Percentiles rank a stretch among this genome's conserved stretches.
These are phyloP conservation scores for Coracias cyanogaster DNA, from an alignment of 2,797 vertebrate species.

Conservation along the genomic window DNA sequence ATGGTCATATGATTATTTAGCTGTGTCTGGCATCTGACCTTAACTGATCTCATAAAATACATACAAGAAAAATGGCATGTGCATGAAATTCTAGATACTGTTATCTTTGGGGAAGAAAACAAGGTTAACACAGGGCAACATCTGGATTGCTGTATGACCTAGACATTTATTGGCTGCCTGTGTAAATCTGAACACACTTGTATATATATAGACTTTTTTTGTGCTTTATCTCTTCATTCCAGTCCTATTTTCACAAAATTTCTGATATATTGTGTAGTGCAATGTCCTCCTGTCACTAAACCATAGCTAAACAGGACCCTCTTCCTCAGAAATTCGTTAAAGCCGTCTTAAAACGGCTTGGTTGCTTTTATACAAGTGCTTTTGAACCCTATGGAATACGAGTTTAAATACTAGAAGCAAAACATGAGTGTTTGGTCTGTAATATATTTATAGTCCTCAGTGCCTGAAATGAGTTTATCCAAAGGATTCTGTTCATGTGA, in stretches of 20 bases:
- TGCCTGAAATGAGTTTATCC: slow-evolving; percentile 58
- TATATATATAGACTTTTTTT: not conserved
- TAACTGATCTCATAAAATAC: not conserved
- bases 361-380: not conserved
- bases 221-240: not conserved
- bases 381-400: slow-evolving; percentile 11
- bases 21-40: not conserved
- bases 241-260: slow-evolving; percentile 6
- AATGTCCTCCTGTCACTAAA: slow-evolving; percentile 5
- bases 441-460: slow-evolving; percentile 37
- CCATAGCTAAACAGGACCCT: not conserved
- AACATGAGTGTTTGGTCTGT: slow-evolving; percentile 45
- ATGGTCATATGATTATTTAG: not conserved
- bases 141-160: not conserved
- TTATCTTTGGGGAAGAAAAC: not conserved
- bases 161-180: not conserved
- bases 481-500: slow-evolving; percentile 59
- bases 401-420: slow-evolving; percentile 59
- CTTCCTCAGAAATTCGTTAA: slow-evolving; percentile 1
- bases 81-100: not conserved
- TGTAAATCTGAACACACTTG: not conserved
- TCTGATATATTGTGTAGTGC: not conserved
- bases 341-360: slow-evolving; percentile 3
- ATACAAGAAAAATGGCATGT: not conserved
- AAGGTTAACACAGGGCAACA: not conserved